Percentiles rank a stretch among this genome's conserved stretches.
Conservation (phyloP, 2,113 vertebrate species). For the Pygoscelis antarcticus region DNA sequence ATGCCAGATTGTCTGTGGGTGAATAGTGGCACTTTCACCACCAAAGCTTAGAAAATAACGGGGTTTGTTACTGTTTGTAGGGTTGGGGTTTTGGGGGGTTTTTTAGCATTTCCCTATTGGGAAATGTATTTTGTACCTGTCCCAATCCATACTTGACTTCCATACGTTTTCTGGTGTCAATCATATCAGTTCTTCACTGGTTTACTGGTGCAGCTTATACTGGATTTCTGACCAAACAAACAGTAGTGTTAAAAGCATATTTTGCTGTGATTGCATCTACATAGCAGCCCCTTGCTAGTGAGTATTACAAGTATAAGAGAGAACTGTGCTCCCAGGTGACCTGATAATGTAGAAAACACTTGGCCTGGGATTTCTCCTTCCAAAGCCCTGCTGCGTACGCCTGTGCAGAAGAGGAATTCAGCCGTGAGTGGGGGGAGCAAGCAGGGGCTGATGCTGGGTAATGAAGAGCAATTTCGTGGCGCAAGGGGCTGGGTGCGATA, state of each 20-base stretch:
- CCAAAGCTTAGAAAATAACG: not conserved
- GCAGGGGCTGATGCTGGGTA: not conserved
- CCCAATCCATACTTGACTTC: not conserved
- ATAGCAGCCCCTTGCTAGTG: not conserved
- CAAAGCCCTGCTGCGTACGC: fast-evolving
- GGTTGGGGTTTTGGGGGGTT: not conserved
- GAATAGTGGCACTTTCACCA: not conserved
- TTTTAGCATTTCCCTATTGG: not conserved
- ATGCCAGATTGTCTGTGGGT: not conserved
- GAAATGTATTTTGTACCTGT: not conserved
- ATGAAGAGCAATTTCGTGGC: fast-evolving
- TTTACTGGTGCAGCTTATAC: not conserved
- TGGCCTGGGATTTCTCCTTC: not conserved
- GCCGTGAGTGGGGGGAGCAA: not conserved
- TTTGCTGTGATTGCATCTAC: not conserved
- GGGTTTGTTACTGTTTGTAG: not conserved
- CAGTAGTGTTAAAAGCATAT: not conserved
- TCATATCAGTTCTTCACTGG: not conserved
- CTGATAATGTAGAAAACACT: not conserved
- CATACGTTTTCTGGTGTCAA: not conserved
- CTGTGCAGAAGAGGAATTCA: not conserved
- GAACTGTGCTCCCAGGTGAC: not conserved
- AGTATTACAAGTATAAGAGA: not conserved
- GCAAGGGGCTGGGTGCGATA: not conserved
- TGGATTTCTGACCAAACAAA: not conserved